phyloP scores from a whole-genome alignment of 2,113 vertebrate genomes.

The Bathybates hornii region DNA sequence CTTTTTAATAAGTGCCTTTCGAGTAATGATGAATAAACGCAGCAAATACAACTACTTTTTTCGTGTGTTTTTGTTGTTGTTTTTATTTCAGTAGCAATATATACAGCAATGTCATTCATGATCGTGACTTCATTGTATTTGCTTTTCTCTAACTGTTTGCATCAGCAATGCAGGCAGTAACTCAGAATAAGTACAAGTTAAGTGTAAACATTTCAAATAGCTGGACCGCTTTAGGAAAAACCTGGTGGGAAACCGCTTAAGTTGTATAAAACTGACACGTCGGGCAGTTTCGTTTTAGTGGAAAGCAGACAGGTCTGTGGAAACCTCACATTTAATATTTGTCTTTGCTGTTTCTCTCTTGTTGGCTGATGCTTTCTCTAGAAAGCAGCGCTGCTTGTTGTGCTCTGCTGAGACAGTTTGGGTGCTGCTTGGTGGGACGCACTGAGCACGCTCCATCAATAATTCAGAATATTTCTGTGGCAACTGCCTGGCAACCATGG shows the following conservation, averaged over 20 bases:
- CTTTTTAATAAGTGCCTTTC: background rate
- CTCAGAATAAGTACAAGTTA: background rate
- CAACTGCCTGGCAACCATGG: slow-evolving; percentile 68
- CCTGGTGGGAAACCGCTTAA: background rate
- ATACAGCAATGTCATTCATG: background rate
- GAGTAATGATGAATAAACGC: background rate
- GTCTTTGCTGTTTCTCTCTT: background rate
- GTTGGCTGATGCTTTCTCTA: background rate
- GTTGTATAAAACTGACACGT: background rate
- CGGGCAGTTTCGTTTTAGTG: background rate
- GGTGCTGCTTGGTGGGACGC: slow-evolving; percentile 42
- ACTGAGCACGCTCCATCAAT: slow-evolving; percentile 63
- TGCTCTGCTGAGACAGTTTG: slow-evolving; percentile 49
- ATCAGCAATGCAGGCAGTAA: background rate
- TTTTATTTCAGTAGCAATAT: background rate
- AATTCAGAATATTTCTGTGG: slow-evolving; percentile 71
- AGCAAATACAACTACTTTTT: background rate
- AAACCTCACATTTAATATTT: background rate
- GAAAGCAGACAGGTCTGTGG: background rate
- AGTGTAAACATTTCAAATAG: background rate
- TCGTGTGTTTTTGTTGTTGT: background rate
- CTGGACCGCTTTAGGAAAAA: background rate
- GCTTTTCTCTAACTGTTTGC: background rate
- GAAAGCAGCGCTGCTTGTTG: background rate
- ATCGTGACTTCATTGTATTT: background rate